phyloP scores from a whole-genome alignment of 2,888 invertebrate genomes.

The Lasiommata megera region DNA sequence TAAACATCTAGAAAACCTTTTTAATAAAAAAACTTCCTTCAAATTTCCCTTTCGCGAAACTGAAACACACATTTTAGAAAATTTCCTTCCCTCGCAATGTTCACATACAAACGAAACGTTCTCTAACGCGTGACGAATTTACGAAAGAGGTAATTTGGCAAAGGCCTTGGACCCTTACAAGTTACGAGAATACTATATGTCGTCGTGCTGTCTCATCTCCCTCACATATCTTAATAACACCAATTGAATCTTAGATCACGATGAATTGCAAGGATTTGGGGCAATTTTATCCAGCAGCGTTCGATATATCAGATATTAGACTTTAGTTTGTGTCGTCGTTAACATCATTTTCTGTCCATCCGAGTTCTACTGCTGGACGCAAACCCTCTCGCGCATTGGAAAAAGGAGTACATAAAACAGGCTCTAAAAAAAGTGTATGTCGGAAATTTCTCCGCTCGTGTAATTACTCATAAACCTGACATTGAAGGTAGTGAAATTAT shows the following conservation, averaged over 20 bases:
- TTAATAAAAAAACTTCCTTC: too few relatives aligned
- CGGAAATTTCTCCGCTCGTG: too few relatives aligned
- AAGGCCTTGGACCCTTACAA: conserved; percentile 6
- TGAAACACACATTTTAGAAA: background rate
- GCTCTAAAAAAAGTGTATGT: too few relatives aligned
- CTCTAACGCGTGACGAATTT: conserved; percentile 11
- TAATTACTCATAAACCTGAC: too few relatives aligned
- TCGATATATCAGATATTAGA: background rate
- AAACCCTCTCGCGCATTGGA: too few relatives aligned
- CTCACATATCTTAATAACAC: conserved; percentile 12
- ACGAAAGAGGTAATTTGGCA: conserved; percentile 13
- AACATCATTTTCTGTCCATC: too few relatives aligned
- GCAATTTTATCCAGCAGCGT: background rate
- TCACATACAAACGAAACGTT: conserved; percentile 7
- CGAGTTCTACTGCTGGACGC: too few relatives aligned
- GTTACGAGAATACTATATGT: background rate
- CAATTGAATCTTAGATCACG: conserved; percentile 7
- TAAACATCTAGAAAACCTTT: too few relatives aligned
- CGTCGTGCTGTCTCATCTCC: conserved; percentile 3
- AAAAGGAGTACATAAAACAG: too few relatives aligned
- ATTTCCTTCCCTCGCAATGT: background rate
- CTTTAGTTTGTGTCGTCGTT: too few relatives aligned
- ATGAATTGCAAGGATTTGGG: background rate
- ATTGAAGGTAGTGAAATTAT: too few relatives aligned
- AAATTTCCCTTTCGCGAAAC: too few relatives aligned